Percentiles rank a stretch among this genome's conserved stretches.
These are phyloP conservation scores for Antrozous pallidus DNA, from an alignment of 2,797 vertebrate species.

Conservation along the genomic window DNA sequence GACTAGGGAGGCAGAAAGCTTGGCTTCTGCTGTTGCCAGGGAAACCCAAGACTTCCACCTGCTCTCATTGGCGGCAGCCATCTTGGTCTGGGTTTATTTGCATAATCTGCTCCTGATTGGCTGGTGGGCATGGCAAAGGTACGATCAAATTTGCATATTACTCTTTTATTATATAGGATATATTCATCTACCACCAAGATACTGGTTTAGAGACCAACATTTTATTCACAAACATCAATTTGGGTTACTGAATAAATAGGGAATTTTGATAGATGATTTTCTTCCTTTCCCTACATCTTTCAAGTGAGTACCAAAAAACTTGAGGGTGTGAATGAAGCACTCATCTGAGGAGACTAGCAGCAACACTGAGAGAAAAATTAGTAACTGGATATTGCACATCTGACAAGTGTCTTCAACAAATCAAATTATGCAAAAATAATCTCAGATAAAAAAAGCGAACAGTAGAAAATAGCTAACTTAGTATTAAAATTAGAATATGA, in stretches of 20 bases:
- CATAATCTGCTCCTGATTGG: too few species aligned
- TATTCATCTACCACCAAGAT: constrained; percentile 61
- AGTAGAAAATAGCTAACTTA: constrained; percentile 63
- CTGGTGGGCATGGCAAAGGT: too few species aligned
- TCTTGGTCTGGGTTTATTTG: too few species aligned
- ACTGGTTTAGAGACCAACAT: constrained; percentile 61
- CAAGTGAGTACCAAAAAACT: constrained; percentile 72
- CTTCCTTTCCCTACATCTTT: constrained; percentile 73
- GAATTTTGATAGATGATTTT: constrained; percentile 75
- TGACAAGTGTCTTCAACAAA: constrained; percentile 68
- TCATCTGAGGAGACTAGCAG: constrained; percentile 72
- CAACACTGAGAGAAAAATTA: constrained; percentile 68
- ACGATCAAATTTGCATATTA: too few species aligned
- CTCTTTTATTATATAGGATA: too few species aligned
- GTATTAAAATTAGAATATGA: constrained; percentile 70
- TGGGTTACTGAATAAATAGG: constrained; percentile 68
- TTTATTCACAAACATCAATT: constrained; percentile 75
- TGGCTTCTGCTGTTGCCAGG: too few species aligned
- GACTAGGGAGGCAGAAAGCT: too few species aligned
- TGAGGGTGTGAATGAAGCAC: constrained; percentile 73
- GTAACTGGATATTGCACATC: constrained; percentile 58
- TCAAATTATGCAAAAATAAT: constrained; percentile 74
- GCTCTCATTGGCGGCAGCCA: too few species aligned
- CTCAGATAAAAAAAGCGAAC: constrained; percentile 64
- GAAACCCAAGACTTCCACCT: too few species aligned